Conservation (phyloP, 2,797 vertebrate species). For the Phoxinus dragarum region DNA sequence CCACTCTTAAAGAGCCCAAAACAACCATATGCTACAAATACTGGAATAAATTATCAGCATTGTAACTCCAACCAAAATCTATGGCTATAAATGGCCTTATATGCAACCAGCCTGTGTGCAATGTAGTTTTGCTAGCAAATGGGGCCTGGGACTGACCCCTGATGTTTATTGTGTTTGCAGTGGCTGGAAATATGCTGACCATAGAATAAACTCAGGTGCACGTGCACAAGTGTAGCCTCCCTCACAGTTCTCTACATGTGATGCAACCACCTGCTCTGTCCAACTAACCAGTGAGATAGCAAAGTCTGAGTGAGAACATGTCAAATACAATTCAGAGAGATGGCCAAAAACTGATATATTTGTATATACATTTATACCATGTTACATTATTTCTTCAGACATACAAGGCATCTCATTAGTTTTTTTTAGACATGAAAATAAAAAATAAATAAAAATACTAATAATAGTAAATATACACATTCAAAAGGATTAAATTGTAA, state of each 20-base stretch:
- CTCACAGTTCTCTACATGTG: background rate
- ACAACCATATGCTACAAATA: background rate
- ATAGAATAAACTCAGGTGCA: background rate
- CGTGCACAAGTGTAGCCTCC: background rate
- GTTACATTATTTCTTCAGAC: background rate
- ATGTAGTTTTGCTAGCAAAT: constrained; percentile 53
- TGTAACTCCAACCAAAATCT: background rate
- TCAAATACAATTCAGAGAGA: background rate
- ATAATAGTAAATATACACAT: background rate
- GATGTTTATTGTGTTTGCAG: constrained; percentile 71
- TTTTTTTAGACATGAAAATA: background rate
- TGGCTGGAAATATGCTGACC: constrained; percentile 74
- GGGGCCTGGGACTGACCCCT: constrained; percentile 61
- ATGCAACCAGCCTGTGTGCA: background rate
- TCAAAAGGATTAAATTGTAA: background rate
- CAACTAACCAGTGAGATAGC: background rate
- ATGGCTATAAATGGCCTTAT: background rate
- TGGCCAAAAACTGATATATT: background rate
- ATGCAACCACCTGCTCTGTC: background rate
- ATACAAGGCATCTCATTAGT: background rate
- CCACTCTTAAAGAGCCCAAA: background rate
- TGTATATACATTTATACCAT: background rate
- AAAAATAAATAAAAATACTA: background rate
- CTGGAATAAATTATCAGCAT: constrained; percentile 42
- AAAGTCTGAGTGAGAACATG: background rate